phyloP scores from a whole-genome alignment of 2,888 invertebrate species.

The Autographa gamma region DNA sequence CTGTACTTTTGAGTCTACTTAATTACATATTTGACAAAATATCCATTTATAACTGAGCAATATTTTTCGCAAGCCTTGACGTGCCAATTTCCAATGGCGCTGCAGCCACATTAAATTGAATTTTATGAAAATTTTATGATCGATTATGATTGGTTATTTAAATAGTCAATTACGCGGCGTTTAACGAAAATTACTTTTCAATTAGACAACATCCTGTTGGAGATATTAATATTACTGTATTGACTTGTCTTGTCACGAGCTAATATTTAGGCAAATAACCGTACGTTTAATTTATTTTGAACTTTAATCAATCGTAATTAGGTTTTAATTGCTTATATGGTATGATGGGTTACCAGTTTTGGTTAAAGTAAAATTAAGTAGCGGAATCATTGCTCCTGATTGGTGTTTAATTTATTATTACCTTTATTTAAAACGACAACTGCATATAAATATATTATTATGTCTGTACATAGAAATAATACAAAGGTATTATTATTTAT shows the following conservation, averaged over 20 bases:
- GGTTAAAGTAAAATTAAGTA: slow-evolving; percentile 20
- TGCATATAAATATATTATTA: too few species aligned
- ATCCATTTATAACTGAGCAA: slow-evolving; percentile 32
- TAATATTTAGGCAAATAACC: slow-evolving; percentile 46
- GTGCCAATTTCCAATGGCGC: slow-evolving; percentile 45
- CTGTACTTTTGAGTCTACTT: neutral
- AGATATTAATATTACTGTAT: slow-evolving; percentile 45
- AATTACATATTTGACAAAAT: slow-evolving; percentile 22
- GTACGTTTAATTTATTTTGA: slow-evolving; percentile 50
- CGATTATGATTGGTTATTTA: slow-evolving; percentile 64
- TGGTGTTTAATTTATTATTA: too few species aligned
- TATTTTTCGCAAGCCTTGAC: slow-evolving; percentile 61
- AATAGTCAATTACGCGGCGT: slow-evolving; percentile 56
- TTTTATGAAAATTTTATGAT: slow-evolving; percentile 67
- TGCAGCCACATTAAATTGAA: slow-evolving; percentile 49
- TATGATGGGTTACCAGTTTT: slow-evolving; percentile 20
- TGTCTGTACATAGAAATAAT: too few species aligned
- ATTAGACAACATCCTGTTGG: slow-evolving; percentile 59
- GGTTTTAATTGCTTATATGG: slow-evolving; percentile 47
- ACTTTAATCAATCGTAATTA: slow-evolving; percentile 48
- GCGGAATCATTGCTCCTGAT: too few species aligned
- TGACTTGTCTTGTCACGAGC: slow-evolving; percentile 52
- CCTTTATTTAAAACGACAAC: too few species aligned
- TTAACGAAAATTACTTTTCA: slow-evolving; percentile 64
- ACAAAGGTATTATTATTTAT: too few species aligned